phyloP scores from a whole-genome alignment of 2,888 invertebrate genomes.

The Hypsopygia costalis region DNA sequence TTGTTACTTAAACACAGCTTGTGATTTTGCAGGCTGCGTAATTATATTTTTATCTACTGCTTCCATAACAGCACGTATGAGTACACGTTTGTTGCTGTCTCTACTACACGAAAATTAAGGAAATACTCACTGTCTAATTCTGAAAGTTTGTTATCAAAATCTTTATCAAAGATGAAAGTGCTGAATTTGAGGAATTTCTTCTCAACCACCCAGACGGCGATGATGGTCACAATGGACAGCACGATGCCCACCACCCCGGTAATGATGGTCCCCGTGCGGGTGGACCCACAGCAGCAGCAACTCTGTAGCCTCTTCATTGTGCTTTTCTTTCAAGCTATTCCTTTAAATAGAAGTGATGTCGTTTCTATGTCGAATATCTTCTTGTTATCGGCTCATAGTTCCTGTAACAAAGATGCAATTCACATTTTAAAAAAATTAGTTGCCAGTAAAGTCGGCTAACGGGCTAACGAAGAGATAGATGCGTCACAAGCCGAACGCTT shows the following conservation, averaged over 20 bases:
- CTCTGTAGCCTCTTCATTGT: conserved; percentile 79
- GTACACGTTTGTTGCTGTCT: too few relatives aligned
- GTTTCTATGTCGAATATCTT: neutral
- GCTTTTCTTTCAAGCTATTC: conserved; percentile 9
- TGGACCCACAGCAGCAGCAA: conserved; percentile 86
- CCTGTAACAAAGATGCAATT: conserved; percentile 43
- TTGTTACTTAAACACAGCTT: too few relatives aligned
- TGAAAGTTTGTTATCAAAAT: conserved; percentile 74
- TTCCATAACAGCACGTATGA: too few relatives aligned
- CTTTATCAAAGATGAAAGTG: conserved; percentile 88
- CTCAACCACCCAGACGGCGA: conserved; percentile 82
- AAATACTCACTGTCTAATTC: conserved; percentile 81
- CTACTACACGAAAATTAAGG: too few relatives aligned
- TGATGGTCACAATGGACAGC: conserved; percentile 85
- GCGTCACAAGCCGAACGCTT: too few relatives aligned
- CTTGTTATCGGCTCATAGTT: conserved; percentile 37
- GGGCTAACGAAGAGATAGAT: too few relatives aligned
- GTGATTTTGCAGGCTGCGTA: too few relatives aligned
- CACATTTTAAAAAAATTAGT: too few relatives aligned
- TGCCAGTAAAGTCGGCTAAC: too few relatives aligned
- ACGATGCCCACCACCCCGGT: conserved; percentile 87
- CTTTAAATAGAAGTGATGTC: conserved; percentile 6
- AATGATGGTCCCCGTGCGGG: conserved; percentile 87
- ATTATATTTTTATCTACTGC: too few relatives aligned
- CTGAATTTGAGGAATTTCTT: conserved; percentile 84